These are phyloP conservation scores for Maniola jurtina DNA, from an alignment of 1,140 invertebrate species.

Conservation along the genomic window DNA sequence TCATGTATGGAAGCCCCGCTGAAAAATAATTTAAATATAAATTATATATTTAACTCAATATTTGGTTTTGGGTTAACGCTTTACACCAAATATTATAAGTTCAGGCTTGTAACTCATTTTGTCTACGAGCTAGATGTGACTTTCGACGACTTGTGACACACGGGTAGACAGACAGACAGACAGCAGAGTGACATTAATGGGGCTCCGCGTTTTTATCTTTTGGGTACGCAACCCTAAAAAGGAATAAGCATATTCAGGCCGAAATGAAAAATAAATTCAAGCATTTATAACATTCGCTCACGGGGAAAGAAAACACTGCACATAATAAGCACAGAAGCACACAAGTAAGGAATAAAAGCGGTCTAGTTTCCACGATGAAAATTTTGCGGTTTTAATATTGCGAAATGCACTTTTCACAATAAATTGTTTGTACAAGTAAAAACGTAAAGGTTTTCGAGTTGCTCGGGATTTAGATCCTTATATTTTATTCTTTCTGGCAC, in stretches of 20 bases:
- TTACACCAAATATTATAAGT: too few relatives aligned
- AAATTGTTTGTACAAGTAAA: conserved; percentile 1
- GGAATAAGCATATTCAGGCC: conserved; percentile 1
- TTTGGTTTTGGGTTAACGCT: too few relatives aligned
- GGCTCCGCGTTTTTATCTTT: too few relatives aligned
- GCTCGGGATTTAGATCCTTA: background rate
- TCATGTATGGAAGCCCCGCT: too few relatives aligned
- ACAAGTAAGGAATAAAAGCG: conserved; percentile 2
- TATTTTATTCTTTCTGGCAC: background rate
- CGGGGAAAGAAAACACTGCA: conserved; percentile 1
- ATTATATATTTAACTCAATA: too few relatives aligned
- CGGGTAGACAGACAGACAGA: too few relatives aligned
- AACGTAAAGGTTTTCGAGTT: background rate
- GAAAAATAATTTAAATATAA: too few relatives aligned
- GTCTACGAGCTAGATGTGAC: too few relatives aligned
- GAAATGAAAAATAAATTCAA: conserved; percentile 5
- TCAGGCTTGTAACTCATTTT: too few relatives aligned
- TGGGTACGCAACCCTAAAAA: background rate
- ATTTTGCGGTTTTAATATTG: conserved; percentile 1
- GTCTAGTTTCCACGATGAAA: background rate
- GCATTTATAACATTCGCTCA: background rate
- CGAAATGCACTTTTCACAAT: conserved; percentile 4
- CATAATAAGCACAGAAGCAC: background rate
- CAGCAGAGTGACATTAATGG: too few relatives aligned
- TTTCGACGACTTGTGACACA: too few relatives aligned